phyloP scores from a whole-genome alignment of 2,113 vertebrate genomes.

The Cyprinodon brontotheroides region DNA sequence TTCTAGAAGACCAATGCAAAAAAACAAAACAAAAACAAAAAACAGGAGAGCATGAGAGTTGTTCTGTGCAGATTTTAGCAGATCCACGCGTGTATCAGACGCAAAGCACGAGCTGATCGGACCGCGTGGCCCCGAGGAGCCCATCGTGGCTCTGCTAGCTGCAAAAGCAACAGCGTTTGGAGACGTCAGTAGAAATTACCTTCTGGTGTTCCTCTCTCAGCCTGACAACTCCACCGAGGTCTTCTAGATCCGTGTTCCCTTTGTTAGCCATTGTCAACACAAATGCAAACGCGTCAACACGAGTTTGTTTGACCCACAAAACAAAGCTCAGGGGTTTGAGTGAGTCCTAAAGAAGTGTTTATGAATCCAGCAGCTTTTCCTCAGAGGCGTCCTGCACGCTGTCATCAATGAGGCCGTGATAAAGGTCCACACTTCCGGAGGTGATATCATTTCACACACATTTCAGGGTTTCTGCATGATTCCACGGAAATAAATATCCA shows the following conservation, averaged over 20 bases:
- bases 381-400: slow-evolving; percentile 71
- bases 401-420: slow-evolving; percentile 79
- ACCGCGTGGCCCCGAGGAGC: slow-evolving; percentile 41
- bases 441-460: slow-evolving; percentile 89
- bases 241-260: slow-evolving; percentile 49
- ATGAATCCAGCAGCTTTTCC: slow-evolving; percentile 83
- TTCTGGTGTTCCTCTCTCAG: slow-evolving; percentile 87
- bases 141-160: slow-evolving; percentile 12
- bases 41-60: background rate
- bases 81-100: background rate
- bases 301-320: slow-evolving; percentile 41
- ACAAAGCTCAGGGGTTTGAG: slow-evolving; percentile 81
- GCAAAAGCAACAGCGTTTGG: background rate
- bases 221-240: slow-evolving; percentile 76
- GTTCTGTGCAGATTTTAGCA: rapidly evolving
- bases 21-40: background rate
- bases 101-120: background rate
- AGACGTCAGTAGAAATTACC: slow-evolving; percentile 76
- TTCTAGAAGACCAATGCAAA: slow-evolving; percentile 45
- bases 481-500: slow-evolving; percentile 60
- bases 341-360: slow-evolving; percentile 95
- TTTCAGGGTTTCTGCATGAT: slow-evolving; percentile 73
- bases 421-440: slow-evolving; percentile 76
- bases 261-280: slow-evolving; percentile 67
- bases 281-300: slow-evolving; percentile 25